Base-by-base conservation (phyloP, 1,140 invertebrate species). In the Patella vulgata region DNA sequence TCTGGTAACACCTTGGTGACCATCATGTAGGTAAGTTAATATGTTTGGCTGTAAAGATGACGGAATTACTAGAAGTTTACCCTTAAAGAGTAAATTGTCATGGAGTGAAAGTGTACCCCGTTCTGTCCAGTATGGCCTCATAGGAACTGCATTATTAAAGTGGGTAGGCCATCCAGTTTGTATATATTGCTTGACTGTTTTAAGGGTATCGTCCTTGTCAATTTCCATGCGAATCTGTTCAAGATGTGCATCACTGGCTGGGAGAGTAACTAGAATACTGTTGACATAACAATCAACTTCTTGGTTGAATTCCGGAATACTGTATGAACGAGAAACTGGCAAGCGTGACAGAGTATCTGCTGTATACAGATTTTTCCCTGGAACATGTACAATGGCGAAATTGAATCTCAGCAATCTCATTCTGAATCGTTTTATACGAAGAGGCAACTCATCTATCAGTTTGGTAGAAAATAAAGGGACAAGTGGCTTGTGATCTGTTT, bases 41-140 rank as follows among this genome's bases (percentile, higher is more conserved):
- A 57, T 50, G 27, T 62, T 42, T 19, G 33, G 2, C 21, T 57
- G 39, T 30, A 63, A 14, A 3, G 25, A 11, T 40, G 55, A 27
- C 8, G 66, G 70, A 3, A 72, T 63, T 17, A 65, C 59, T 1
- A 71, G n/a, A n/a, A n/a, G n/a, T n/a, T n/a, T n/a, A n/a, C n/a
- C n/a, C n/a, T n/a, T n/a, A n/a, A n/a, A n/a, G n/a, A n/a, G n/a
- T n/a, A n/a, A n/a, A n/a, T n/a, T n/a, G n/a, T n/a, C n/a, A n/a
- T n/a, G n/a, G n/a, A n/a, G n/a, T n/a, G n/a, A n/a, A n/a, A n/a
- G n/a, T n/a, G n/a, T n/a, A n/a, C n/a, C n/a, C n/a, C n/a, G n/a
- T n/a, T n/a, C n/a, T n/a, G n/a, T n/a, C n/a, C n/a, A n/a, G n/a
- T n/a, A n/a, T n/a, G n/a, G n/a, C n/a, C n/a, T n/a, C n/a, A n/a